Evolutionary conservation across 2,113 vertebrate genomes (phyloP), one percentile per base, ranked within the genome.

Genomic region (Nanorana parkeri): DNA sequence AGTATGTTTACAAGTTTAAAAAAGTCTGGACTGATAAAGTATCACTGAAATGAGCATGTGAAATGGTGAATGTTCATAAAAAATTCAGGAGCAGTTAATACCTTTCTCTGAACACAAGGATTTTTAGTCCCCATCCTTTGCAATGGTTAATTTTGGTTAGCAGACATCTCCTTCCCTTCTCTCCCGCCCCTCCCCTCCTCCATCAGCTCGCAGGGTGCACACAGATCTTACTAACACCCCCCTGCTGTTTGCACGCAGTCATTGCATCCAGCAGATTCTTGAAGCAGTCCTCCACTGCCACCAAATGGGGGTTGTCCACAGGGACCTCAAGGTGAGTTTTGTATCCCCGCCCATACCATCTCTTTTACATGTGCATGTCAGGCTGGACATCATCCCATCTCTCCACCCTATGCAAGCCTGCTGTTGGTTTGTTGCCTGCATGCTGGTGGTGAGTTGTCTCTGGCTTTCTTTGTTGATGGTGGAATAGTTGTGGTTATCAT

Each of bases 241-340:
- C 84, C 88, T 89, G 89, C 90, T 87, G 84, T 96, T 95, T 94
- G 93, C 95, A 94, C 90, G 89, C 94, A 97, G 96, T 94, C 96
- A 97, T 94, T 97, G 96, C 94, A 97, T 97, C 94, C 96, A 97
- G 95, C 96, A 97, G 95, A 97, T 97, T 94, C 93, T 97, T 94
- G 96, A 97, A 92, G 96, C 96, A 68, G 96, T 97, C 90, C 96
- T 96, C 90, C 96, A 97, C 88, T 97, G 96, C 92, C 96, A 97
- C 93, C 96, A 97, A 91, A 97, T 96, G 96, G 97, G 97, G 81
- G 96, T 99, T 85, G 97, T 99, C 90, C 97, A 99, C 94, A 95
- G 96, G 91, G 97, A 98, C 92, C 95, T 99, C 90, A 99, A 98
- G 96, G 97, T 98, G 92, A 96, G 95, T 95, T 68, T 78, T 68